Evolutionary conservation across 2,113 vertebrate genomes (phyloP), one percentile per base, ranked within the genome.

Genomic region (Gobio gobio): DNA sequence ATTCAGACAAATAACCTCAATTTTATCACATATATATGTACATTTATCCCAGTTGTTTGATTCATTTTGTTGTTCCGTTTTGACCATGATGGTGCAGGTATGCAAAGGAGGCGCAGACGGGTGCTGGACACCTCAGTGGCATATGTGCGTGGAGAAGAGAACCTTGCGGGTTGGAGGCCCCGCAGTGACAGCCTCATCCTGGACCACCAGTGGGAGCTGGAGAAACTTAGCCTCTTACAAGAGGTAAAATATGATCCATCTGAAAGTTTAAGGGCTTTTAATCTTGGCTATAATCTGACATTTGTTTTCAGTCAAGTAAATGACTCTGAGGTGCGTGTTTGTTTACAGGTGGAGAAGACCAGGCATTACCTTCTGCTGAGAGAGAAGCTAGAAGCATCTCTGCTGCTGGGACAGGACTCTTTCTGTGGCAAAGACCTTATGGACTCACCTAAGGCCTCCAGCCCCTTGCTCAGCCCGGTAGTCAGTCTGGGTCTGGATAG

Each of bases 141-240:
- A n/a, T 99, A 99, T 0, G 98, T 99, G 26, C 91, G 98, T 1
- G 98, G 98, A 0, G 98, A 99, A 89, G 98, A 99, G 93, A 99
- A 99, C 93, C 94, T 99, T 90, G 98, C 98, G 0, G 98, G 98
- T 2, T 99, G 98, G 98, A 94, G 98, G 86, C 98, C 98, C 29
- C 96, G 98, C 66, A 99, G 98, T 0, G 98, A 99, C 94, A 99
- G 98, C 89, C 96, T 99, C 79, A 99, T 99, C 89, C 94, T 99
- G 0, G 98, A 99, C 89, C 98, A 99, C 91, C 98, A 99, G 87
- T 99, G 98, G 98, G 98, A 99, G 91, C 93, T 99, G 93, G 98
- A 99, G 91, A 99, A 99, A 85, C 97, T 99, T 90, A 99, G 97
- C 85, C 94, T 98, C 10, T 93, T 99, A 88, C 98, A 99, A 91